phyloP scores from a whole-genome alignment of 2,113 vertebrate genomes.

The Amblyopsis rosae region DNA sequence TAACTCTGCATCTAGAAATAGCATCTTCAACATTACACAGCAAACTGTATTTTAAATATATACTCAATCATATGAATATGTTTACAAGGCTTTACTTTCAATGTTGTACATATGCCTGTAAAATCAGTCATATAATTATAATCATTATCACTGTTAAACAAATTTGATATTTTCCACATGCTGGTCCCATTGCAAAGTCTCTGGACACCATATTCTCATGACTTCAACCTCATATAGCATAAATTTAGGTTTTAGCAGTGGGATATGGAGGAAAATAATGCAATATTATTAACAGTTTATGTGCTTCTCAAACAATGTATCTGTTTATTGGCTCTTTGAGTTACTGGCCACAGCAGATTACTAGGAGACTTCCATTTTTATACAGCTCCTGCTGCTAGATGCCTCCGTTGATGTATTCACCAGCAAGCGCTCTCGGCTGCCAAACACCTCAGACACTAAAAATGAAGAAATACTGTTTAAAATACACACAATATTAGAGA shows the following conservation, averaged over 20 bases:
- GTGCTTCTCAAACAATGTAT: conserved; percentile 16
- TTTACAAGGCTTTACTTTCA: too few species aligned
- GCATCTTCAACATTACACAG: not conserved
- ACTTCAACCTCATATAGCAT: too few species aligned
- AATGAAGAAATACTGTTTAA: conserved; percentile 22
- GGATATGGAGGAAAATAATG: not conserved
- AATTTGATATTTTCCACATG: too few species aligned
- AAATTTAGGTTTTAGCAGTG: too few species aligned
- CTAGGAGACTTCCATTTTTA: conserved; percentile 74
- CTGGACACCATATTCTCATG: too few species aligned
- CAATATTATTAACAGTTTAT: not conserved
- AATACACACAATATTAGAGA: not conserved
- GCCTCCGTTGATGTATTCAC: conserved; percentile 63
- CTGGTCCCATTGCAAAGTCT: too few species aligned
- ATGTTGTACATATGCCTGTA: too few species aligned
- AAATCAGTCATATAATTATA: too few species aligned
- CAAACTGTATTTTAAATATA: conserved; percentile 2
- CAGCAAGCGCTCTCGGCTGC: conserved; percentile 82
- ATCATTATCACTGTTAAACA: too few species aligned
- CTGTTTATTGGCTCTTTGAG: conserved; percentile 5
- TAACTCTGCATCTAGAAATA: not conserved
- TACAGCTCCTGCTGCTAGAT: conserved; percentile 51
- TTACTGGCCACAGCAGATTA: not conserved
- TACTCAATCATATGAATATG: conserved; percentile 8
- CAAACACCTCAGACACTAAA: conserved; percentile 88